These are phyloP conservation scores for Diadumene lineata DNA, from an alignment of 92 coral and sea anemone species.

Conservation along the genomic window DNA sequence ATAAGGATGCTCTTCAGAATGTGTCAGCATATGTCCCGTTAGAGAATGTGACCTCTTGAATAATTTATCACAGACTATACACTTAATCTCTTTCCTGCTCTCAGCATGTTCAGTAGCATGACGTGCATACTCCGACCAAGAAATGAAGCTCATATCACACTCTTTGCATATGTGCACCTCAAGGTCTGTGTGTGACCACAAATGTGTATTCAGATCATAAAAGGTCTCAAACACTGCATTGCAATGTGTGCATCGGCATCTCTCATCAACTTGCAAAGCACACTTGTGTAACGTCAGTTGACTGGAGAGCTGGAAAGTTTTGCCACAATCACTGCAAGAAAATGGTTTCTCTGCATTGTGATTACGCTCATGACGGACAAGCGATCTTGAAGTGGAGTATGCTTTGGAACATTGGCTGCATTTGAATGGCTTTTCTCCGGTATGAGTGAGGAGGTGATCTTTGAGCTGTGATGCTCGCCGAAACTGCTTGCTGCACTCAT, in stretches of 20 bases:
- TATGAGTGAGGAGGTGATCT: slow-evolving; percentile 42
- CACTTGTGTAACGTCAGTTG: slow-evolving; percentile 37
- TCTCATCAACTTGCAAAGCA: slow-evolving; percentile 22
- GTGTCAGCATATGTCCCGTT: slow-evolving; percentile 27
- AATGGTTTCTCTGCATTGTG: slow-evolving; percentile 46
- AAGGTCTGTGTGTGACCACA: slow-evolving; percentile 26
- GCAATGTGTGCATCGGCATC: slow-evolving; percentile 44
- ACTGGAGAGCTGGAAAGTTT: slow-evolving; percentile 33
- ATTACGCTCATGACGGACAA: slow-evolving; percentile 48
- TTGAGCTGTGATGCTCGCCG: slow-evolving; percentile 43
- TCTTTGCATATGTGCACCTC: slow-evolving; percentile 22
- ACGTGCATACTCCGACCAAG: slow-evolving; percentile 29
- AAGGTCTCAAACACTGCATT: slow-evolving; percentile 20
- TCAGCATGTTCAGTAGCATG: slow-evolving; percentile 31
- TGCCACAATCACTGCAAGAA: slow-evolving; percentile 39
- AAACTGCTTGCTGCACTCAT: slow-evolving; percentile 49
- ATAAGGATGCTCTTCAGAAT: slow-evolving; percentile 36
- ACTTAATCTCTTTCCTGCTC: slow-evolving; percentile 11
- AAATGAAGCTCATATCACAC: slow-evolving; percentile 19
- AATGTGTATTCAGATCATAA: slow-evolving; percentile 7
- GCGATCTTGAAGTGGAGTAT: slow-evolving; percentile 38
- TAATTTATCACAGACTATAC: slow-evolving; percentile 25
- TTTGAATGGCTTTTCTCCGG: slow-evolving; percentile 31
- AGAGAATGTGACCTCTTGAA: slow-evolving; percentile 32
- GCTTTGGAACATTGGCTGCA: slow-evolving; percentile 56